Evolutionary conservation across 2,113 vertebrate species (phyloP).

Genomic region (Nycticorax nycticorax): DNA sequence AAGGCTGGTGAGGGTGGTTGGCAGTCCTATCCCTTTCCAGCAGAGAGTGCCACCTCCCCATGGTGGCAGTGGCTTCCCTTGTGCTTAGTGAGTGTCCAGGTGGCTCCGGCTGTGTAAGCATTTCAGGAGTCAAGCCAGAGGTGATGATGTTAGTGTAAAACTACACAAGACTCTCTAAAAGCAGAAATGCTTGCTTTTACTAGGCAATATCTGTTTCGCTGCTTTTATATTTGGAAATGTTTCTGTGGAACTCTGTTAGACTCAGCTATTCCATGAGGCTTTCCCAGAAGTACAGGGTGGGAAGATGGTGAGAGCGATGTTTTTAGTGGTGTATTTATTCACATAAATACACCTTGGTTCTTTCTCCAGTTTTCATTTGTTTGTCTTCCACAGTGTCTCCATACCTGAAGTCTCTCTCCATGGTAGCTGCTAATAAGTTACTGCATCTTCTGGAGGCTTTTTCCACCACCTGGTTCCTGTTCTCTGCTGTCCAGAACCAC

Average conservation of each 20-base stretch:
- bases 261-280: not conserved
- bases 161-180: not conserved
- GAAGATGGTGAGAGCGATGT: not conserved
- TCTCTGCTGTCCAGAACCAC: constrained; percentile 92
- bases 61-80: not conserved
- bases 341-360: not conserved
- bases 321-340: not conserved
- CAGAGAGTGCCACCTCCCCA: constrained; percentile 29
- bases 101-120: not conserved
- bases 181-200: not conserved
- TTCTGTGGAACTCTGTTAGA: not conserved
- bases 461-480: constrained; percentile 96
- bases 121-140: not conserved
- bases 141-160: not conserved
- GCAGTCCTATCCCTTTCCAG: not conserved
- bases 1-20: not conserved
- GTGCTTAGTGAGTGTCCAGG: not conserved
- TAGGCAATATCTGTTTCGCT: not conserved
- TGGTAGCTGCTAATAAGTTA: constrained; percentile 97
- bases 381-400: constrained; percentile 85
- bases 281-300: not conserved
- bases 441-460: constrained; percentile 97
- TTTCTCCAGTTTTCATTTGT: not conserved
- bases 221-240: not conserved
- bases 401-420: constrained; percentile 96